phyloP scores from a whole-genome alignment of 2,797 vertebrate species.

The Argyrosomus regius region DNA sequence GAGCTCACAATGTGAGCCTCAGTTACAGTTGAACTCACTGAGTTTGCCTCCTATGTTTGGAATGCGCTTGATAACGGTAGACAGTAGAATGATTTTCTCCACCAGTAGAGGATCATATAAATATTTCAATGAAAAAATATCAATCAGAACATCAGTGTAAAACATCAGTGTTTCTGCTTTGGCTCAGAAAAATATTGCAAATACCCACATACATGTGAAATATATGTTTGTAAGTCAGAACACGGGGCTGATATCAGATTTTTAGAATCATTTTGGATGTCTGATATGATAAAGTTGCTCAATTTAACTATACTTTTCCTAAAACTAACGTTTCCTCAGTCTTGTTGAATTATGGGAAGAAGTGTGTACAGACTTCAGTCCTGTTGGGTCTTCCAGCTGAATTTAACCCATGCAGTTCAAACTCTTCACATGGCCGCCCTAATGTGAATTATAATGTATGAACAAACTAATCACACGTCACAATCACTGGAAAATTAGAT shows the following conservation, averaged over 20 bases:
- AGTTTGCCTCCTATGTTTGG: background rate
- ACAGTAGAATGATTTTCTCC: background rate
- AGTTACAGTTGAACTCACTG: background rate
- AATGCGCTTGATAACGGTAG: background rate
- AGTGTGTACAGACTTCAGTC: background rate
- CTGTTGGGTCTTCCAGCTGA: background rate
- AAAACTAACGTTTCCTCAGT: background rate
- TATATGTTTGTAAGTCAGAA: background rate
- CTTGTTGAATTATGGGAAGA: background rate
- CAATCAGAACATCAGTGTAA: no score
- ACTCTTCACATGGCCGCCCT: background rate
- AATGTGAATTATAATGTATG: background rate
- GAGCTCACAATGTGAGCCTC: background rate
- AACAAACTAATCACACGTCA: background rate
- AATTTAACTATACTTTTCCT: no score
- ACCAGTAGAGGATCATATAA: background rate
- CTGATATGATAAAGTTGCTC: background rate
- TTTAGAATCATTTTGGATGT: background rate
- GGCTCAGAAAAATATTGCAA: background rate
- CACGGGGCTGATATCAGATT: background rate
- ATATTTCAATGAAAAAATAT: background rate
- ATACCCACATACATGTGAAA: background rate
- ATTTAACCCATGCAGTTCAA: background rate
- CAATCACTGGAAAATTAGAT: background rate
- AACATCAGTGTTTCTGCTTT: background rate